Base-by-base conservation (phyloP, 1,140 invertebrate genomes). In the Steinernema feltiae region DNA sequence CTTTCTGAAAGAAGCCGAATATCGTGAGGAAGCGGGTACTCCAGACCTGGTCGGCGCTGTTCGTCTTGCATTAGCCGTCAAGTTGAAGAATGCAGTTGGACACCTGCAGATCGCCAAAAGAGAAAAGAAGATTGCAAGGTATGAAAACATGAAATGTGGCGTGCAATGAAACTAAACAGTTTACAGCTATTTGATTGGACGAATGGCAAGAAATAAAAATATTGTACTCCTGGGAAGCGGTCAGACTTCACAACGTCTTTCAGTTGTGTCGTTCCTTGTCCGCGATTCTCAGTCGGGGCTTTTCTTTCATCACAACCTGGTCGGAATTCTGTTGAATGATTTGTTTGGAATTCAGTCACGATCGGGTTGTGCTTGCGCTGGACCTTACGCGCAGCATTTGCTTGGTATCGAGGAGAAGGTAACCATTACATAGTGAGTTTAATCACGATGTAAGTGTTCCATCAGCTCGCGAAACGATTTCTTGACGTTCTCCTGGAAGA, bases 311-410 rank as follows among this genome's bases (percentile, higher is more conserved):
- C 92, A 95, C 83, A 95, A 95, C 87, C 95, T 93, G 87, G 91
- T 95, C 0, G 92, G 91, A 81, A 91, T 92, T 0, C 88, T 95
- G 0, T 89, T 96, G 1, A 96, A 95, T 82, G 94, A 96, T 84
- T 90, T 96, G 12, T 95, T 94, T 85, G 94, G 94, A 0, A 93
- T 96, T 48, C 94, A 95, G 87, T 92, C 92, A 0, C 89, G 93
- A 80, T 92, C 92, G 7, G 93, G 93, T 0, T 93, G 92, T 88
- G 91, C 91, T 0, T 93, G 92, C 88, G 92, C 92, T 46, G 92
- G 92, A 53, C 91, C 92, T 72, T 95, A 95, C 84, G 92, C 92
- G 7, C 91, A 93, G 87, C 91, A 93, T 87, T 87, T 94, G 12
- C 89, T 95, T 73, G 93, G 93, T 48, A 94, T 95, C 72, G 90